Conservation (phyloP, 2,797 vertebrate genomes). For the Micromesistius poutassou region DNA sequence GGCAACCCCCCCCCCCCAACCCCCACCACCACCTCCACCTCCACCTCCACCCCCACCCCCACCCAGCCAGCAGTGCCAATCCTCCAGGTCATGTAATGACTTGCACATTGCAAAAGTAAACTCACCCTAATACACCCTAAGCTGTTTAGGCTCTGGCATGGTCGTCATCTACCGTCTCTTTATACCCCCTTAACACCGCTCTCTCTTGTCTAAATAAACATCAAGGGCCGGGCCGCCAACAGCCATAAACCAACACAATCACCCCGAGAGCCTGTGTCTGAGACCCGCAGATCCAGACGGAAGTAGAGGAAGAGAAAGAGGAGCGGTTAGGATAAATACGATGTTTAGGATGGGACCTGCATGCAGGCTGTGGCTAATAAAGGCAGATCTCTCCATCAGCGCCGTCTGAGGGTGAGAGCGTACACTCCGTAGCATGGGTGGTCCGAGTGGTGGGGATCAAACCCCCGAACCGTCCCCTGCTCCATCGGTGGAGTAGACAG, state of each 20-base stretch:
- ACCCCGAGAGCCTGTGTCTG: neutral
- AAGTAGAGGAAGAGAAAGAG: too few relatives aligned
- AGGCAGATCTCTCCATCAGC: too few relatives aligned
- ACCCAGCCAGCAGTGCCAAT: constrained; percentile 12
- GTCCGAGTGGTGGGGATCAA: neutral
- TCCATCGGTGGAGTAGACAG: neutral
- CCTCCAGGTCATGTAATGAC: constrained; percentile 34
- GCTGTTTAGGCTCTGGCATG: constrained; percentile 12
- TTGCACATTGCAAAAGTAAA: constrained; percentile 40
- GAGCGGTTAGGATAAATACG: too few relatives aligned
- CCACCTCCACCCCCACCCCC: too few relatives aligned
- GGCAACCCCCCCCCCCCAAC: too few relatives aligned
- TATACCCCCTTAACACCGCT: constrained; percentile 8
- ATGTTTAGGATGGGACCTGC: too few relatives aligned
- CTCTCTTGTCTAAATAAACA: constrained; percentile 65
- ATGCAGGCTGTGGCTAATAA: too few relatives aligned
- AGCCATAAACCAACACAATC: constrained; percentile 62
- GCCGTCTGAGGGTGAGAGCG: too few relatives aligned
- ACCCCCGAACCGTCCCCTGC: neutral
- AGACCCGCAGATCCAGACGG: neutral
- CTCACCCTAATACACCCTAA: constrained; percentile 48
- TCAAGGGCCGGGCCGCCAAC: constrained; percentile 54
- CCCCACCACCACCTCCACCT: too few relatives aligned
- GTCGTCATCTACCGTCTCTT: constrained; percentile 20
- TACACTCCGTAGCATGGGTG: neutral